Conservation (phyloP, 2,797 vertebrate genomes). For the Crypturellus tataupa region DNA sequence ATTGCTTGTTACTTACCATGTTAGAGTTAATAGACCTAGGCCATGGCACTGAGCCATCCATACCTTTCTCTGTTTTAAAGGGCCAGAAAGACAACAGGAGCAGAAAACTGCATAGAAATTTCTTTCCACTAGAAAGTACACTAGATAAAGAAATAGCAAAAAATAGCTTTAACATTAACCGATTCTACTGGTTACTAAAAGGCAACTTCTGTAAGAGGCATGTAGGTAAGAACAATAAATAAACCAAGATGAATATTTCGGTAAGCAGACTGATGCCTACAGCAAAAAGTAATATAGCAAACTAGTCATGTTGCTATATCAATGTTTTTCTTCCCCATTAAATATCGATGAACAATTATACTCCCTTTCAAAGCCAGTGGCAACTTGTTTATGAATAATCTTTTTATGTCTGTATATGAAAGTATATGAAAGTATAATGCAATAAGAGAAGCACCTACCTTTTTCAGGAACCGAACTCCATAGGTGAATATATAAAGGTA, state of each 20-base stretch:
- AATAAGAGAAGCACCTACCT: slow-evolving; percentile 85
- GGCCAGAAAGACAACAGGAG: not conserved
- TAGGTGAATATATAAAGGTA: slow-evolving; percentile 97
- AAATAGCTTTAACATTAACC: not conserved
- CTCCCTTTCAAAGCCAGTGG: not conserved
- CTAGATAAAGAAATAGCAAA: not conserved
- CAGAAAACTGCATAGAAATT: not conserved
- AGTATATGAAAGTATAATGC: slow-evolving; percentile 29
- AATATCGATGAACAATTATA: not conserved
- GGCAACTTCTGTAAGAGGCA: not conserved
- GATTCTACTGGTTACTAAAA: slow-evolving; percentile 11
- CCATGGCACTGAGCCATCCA: not conserved
- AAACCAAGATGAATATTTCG: not conserved
- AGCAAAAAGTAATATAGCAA: slow-evolving; percentile 10
- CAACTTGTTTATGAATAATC: not conserved
- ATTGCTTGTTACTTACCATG: not conserved
- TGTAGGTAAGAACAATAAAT: not conserved
- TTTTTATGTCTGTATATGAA: not conserved
- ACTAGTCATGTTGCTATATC: not conserved
- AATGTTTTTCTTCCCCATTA: not conserved
- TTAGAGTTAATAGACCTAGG: not conserved
- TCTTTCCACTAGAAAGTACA: not conserved
- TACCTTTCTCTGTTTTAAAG: not conserved
- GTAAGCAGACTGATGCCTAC: not conserved
- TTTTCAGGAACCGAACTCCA: slow-evolving; percentile 95